Evolutionary conservation across 53 echinoderm and acorn worm species (phyloP).

Genomic region (Henricia sp.): DNA sequence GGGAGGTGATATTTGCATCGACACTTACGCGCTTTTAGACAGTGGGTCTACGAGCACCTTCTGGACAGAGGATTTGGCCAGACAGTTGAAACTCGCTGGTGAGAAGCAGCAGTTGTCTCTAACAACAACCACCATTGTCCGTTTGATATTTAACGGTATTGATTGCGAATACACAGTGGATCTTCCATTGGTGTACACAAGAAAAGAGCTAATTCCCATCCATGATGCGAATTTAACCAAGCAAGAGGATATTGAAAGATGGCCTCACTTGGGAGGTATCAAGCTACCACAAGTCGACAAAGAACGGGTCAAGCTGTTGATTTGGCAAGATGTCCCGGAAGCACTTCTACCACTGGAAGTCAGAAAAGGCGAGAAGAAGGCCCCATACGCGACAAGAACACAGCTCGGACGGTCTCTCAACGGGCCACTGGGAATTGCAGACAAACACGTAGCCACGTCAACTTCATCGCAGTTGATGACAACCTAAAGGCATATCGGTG

Average conservation of each 20-base stretch:
- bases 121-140: background rate
- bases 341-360: background rate
- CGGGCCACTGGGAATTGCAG: too few relatives aligned
- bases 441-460: too few relatives aligned
- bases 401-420: too few relatives aligned
- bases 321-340: constrained; percentile 1
- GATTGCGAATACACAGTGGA: background rate
- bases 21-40: background rate
- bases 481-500: too few relatives aligned
- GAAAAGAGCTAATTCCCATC: background rate
- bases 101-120: background rate
- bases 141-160: background rate
- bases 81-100: background rate
- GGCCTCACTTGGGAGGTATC: background rate
- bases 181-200: background rate
- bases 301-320: background rate
- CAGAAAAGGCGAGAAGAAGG: background rate
- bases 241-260: background rate
- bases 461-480: too few relatives aligned
- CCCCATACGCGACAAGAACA: background rate
- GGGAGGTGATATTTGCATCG: background rate
- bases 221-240: background rate
- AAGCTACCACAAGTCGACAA: background rate
- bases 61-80: background rate
- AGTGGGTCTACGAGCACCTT: constrained; percentile 3